phyloP scores from a whole-genome alignment of 2,113 vertebrate species.

The Lepisosteus oculatus region DNA sequence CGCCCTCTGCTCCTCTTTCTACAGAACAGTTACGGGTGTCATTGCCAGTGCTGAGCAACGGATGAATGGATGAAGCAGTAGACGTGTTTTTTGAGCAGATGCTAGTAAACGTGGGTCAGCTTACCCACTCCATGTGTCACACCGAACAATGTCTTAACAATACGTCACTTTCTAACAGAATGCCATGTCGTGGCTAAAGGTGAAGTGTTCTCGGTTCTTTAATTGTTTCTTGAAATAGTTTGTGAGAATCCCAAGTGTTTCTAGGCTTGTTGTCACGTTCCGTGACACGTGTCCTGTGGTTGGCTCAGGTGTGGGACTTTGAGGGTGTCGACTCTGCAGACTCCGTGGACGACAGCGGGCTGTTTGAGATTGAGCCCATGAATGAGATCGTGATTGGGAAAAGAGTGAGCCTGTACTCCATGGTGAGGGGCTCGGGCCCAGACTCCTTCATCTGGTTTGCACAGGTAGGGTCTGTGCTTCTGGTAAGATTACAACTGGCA shows the following conservation, averaged over 20 bases:
- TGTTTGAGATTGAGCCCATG: conserved; percentile 82
- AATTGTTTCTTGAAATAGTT: background rate
- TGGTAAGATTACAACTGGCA: no score
- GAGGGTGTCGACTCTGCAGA: conserved; percentile 79
- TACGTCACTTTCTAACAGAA: no score
- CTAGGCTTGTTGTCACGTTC: background rate
- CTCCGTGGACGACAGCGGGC: conserved; percentile 55
- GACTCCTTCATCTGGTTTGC: conserved; percentile 82
- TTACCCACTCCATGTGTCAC: no score
- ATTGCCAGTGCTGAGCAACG: no score
- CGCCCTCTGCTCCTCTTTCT: no score
- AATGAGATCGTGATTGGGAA: conserved; percentile 81
- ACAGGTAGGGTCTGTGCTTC: conserved; percentile 67
- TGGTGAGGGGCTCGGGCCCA: conserved; percentile 67
- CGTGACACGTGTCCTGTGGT: background rate
- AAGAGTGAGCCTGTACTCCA: conserved; percentile 74
- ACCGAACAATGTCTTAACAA: no score
- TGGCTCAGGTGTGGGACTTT: conserved; percentile 78
- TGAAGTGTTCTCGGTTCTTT: background rate
- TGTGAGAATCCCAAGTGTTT: no score
- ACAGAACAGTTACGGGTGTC: no score
- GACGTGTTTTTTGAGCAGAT: no score
- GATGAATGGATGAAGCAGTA: no score
- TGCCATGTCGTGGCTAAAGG: no score
- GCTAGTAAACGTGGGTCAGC: no score